phyloP scores from a whole-genome alignment of 2,113 vertebrate genomes.

The Larimichthys crocea region DNA sequence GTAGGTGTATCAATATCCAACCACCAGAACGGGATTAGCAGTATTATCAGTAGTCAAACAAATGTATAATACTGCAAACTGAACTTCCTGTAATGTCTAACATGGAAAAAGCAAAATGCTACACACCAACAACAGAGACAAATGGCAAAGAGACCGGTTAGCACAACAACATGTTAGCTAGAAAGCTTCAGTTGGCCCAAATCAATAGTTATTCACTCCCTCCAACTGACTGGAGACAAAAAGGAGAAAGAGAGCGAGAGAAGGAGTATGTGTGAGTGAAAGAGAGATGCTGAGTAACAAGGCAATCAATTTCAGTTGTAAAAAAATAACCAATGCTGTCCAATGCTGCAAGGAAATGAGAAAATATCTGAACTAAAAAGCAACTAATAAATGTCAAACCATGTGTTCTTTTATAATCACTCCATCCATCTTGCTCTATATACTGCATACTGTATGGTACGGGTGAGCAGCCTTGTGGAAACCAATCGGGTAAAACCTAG shows the following conservation, averaged over 20 bases:
- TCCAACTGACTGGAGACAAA: slow-evolving; percentile 66
- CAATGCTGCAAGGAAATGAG: slow-evolving; percentile 67
- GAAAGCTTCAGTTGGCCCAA: slow-evolving; percentile 58
- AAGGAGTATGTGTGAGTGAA: slow-evolving; percentile 54
- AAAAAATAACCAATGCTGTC: slow-evolving; percentile 52
- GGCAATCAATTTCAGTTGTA: slow-evolving; percentile 72
- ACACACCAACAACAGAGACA: slow-evolving; percentile 38
- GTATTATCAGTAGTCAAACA: slow-evolving; percentile 6
- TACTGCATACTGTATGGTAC: slow-evolving; percentile 32
- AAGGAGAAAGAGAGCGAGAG: slow-evolving; percentile 15
- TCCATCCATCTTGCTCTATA: slow-evolving; percentile 71
- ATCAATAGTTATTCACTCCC: slow-evolving; percentile 80
- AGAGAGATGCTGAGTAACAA: slow-evolving; percentile 71
- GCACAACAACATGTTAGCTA: slow-evolving; percentile 60
- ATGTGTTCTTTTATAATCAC: slow-evolving; percentile 71
- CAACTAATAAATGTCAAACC: slow-evolving; percentile 73
- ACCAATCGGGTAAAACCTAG: slow-evolving; percentile 48
- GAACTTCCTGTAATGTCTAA: slow-evolving; percentile 27
- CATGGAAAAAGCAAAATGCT: slow-evolving; percentile 11
- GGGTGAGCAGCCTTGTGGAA: slow-evolving; percentile 45
- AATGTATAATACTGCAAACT: slow-evolving; percentile 26
- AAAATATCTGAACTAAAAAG: slow-evolving; percentile 74
- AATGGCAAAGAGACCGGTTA: slow-evolving; percentile 60
- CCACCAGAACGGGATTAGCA: not conserved
- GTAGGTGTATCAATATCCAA: not conserved